Conservation (phyloP, 2,797 vertebrate species). For the Hirundo rustica region DNA sequence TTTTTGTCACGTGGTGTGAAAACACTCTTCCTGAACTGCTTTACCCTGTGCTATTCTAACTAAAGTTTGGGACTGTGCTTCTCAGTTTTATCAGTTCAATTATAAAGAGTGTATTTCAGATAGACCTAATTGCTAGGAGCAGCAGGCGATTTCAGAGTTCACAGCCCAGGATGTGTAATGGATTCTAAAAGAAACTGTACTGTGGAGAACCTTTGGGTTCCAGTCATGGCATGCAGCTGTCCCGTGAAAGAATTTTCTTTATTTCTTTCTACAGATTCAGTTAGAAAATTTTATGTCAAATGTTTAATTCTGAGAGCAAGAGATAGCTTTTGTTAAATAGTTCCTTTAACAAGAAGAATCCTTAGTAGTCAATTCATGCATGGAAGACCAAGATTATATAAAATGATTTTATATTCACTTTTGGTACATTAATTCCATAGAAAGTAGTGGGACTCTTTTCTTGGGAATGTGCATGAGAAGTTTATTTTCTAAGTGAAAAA, state of each 20-base stretch:
- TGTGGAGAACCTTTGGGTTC: neutral
- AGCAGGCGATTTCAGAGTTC: neutral
- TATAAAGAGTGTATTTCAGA: neutral
- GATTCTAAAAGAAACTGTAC: rapidly evolving
- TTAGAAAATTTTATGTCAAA: neutral
- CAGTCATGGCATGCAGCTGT: neutral
- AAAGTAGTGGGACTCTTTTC: neutral
- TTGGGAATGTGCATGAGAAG: neutral
- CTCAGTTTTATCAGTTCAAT: neutral
- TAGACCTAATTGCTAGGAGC: neutral
- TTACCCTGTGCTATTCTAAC: rapidly evolving
- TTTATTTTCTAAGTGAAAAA: neutral
- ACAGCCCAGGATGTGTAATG: neutral
- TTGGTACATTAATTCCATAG: neutral
- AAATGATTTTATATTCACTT: neutral
- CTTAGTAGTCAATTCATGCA: neutral
- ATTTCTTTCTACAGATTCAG: rapidly evolving
- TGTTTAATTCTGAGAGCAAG: neutral
- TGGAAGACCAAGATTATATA: neutral
- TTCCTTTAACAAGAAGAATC: neutral
- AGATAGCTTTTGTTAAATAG: neutral
- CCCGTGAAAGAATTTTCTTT: neutral
- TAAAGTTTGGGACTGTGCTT: neutral
- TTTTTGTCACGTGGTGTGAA: neutral
- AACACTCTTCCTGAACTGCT: neutral